Evolutionary conservation across 2,113 vertebrate species (phyloP).

Genomic region (Marcusenius ussheri): DNA sequence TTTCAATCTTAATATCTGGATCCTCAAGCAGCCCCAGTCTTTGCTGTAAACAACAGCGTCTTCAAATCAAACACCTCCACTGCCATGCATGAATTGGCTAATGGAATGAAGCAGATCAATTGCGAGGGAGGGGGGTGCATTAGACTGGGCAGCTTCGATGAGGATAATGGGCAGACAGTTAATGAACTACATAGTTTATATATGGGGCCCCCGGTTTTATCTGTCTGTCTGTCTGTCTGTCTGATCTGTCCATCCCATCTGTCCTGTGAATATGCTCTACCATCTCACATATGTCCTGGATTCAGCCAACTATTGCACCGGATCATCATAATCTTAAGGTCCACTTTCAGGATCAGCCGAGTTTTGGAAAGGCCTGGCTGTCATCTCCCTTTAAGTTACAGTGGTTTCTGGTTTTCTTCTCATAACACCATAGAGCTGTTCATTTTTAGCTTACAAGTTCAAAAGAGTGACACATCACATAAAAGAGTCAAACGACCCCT

Average conservation of each 20-base stretch:
- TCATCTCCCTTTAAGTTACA: not conserved
- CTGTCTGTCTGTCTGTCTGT: not conserved
- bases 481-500: not conserved
- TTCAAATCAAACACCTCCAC: not conserved
- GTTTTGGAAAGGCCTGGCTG: not conserved
- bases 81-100: not conserved
- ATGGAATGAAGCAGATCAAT: conserved; percentile 12
- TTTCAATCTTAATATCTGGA: not conserved
- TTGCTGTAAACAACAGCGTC: not conserved
- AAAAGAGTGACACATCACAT: not conserved
- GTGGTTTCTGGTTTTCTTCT: not conserved
- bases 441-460: not conserved
- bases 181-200: not conserved
- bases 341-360: not conserved
- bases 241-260: not conserved
- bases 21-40: not conserved
- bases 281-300: not conserved
- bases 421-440: not conserved
- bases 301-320: not conserved
- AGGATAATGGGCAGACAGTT: not conserved
- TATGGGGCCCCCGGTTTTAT: not conserved
- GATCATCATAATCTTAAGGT: not conserved
- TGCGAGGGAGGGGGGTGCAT: not conserved
- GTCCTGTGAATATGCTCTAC: not conserved
- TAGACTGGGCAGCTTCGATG: not conserved